A percentile compares a stretch with the other conserved stretches of the same genome.
Conservation (phyloP, 2,113 vertebrate genomes). For the Malurus alboscapulatus region DNA sequence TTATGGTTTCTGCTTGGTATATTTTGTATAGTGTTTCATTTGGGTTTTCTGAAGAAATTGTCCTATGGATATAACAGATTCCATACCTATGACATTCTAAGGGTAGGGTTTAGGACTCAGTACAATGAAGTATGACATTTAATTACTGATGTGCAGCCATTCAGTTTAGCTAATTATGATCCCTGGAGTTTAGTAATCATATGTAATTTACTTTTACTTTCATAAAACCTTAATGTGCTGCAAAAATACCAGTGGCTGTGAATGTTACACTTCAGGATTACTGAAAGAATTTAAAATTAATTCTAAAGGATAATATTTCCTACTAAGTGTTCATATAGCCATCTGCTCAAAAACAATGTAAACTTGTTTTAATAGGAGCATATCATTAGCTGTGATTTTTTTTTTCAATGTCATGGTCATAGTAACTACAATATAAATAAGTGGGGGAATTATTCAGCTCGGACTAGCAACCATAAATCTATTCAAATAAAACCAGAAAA, state of each 20-base stretch:
- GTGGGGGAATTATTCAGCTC: background rate
- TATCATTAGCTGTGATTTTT: background rate
- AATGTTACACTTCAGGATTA: slow-evolving; percentile 77
- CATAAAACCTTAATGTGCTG: slow-evolving; percentile 87
- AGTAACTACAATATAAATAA: background rate
- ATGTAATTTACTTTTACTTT: slow-evolving; percentile 92
- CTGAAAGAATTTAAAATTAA: slow-evolving; percentile 77
- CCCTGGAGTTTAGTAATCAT: slow-evolving; percentile 90
- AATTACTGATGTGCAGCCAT: slow-evolving; percentile 90
- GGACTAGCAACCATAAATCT: background rate
- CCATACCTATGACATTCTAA: slow-evolving; percentile 72
- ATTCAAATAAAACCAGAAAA: background rate
- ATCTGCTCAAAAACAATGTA: slow-evolving; percentile 61
- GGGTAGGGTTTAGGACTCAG: slow-evolving; percentile 73
- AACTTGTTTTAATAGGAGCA: slow-evolving; percentile 1
- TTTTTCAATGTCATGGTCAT: background rate
- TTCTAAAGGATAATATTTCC: slow-evolving; percentile 66
- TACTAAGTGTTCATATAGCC: slow-evolving; percentile 39
- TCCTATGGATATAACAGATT: slow-evolving; percentile 65
- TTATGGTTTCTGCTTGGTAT: background rate
- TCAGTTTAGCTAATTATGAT: slow-evolving; percentile 88
- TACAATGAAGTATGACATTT: slow-evolving; percentile 89
- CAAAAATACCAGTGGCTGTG: slow-evolving; percentile 56
- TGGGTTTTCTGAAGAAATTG: slow-evolving; percentile 6
- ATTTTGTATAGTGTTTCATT: background rate